Evolutionary conservation across 2,113 vertebrate species (phyloP), one percentile per base, ranked within the genome.

Genomic region (Oceanites oceanicus): DNA sequence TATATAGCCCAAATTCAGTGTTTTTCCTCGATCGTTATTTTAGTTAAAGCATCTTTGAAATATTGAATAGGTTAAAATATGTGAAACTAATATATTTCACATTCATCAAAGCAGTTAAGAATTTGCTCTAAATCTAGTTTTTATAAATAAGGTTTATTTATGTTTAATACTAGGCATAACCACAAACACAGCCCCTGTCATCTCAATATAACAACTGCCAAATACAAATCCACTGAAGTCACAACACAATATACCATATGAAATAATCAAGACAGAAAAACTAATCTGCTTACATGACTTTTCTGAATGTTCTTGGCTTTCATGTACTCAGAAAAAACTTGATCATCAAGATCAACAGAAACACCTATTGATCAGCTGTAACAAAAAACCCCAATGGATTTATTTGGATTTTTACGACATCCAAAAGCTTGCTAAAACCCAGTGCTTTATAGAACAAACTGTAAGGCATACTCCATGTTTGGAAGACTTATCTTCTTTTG

Each of bases 271-370:
- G 25, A 55, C 45, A 71, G 50, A 42, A 78, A 55, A 90, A 44
- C 18, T 81, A 38, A 38, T n/a, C 16, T n/a, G 11, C 0, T 0
- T 47, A 53, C 23, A 20, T 77, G n/a, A 44, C 23, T 53, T 68
- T 50, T 55, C 30, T 71, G 36, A 34, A 52, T 67, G 26, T 76
- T 84, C 40, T 66, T 75, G 8, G 10, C 19, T 90, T 79, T 67
- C 9, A 34, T 7, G 15, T 52, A 18, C 49, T 70, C 17, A 34
- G 68, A 50, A 72, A 89, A 73, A 66, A 2, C 11, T 40, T 83
- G 44, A 29, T 59, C 21, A 34, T 34, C 25, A n/a, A n/a, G n/a
- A n/a, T n/a, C 30, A 66, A 74, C 12, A 52, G 6, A 49, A 90
- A 58, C 6, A 50, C 7, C 7, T 72, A 52, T 36, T 30, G 18